phyloP scores from a whole-genome alignment of 2,797 vertebrate genomes.

The Chiloscyllium punctatum region DNA sequence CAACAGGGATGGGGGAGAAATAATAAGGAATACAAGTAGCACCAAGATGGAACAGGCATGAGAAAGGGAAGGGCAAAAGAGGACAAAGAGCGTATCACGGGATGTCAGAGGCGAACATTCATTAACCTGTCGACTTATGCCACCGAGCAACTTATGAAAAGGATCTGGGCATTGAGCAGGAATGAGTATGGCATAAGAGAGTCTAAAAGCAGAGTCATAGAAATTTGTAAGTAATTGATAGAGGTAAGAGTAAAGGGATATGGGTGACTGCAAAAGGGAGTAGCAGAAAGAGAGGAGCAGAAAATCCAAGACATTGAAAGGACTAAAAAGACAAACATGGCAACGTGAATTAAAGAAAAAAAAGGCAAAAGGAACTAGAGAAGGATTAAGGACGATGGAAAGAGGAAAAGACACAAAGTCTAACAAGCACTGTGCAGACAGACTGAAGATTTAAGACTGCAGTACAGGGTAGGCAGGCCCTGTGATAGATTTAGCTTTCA shows the following conservation, averaged over 20 bases:
- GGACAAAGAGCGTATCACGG: background rate
- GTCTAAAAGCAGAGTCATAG: background rate
- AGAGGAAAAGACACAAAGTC: slow-evolving; percentile 8
- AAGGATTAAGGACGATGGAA: background rate
- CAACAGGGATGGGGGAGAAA: no score
- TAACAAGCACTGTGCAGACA: slow-evolving; percentile 19
- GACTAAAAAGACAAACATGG: background rate
- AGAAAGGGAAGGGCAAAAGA: background rate
- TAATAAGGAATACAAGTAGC: background rate
- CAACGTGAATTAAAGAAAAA: background rate
- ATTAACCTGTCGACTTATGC: background rate
- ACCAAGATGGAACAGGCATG: background rate
- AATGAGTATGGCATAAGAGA: background rate
- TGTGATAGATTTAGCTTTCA: slow-evolving; percentile 31
- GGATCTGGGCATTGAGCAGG: background rate
- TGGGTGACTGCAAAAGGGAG: background rate
- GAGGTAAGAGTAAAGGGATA: no score
- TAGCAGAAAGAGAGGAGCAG: background rate
- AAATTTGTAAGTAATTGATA: background rate
- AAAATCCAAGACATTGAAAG: background rate
- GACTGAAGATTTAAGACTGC: slow-evolving; percentile 14
- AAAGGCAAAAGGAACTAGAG: background rate
- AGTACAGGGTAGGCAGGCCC: background rate
- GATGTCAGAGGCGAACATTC: background rate
- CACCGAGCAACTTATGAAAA: background rate